A percentile compares a stretch with the other conserved stretches of the same genome.
These are phyloP conservation scores for Drosophila sucinea DNA, from an alignment of 1,140 invertebrate species.

Conservation along the genomic window DNA sequence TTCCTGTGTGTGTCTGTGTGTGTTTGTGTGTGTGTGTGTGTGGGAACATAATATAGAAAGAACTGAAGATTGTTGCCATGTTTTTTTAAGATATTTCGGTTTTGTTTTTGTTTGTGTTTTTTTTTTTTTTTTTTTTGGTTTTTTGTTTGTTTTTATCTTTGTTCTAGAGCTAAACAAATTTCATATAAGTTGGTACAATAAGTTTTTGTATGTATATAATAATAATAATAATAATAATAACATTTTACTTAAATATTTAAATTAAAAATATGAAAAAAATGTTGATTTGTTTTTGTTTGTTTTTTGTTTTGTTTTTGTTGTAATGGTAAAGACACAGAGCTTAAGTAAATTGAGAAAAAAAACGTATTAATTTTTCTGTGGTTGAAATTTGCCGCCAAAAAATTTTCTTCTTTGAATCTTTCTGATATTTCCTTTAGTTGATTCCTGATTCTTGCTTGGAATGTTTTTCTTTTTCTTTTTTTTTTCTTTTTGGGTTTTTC, in stretches of 20 bases:
- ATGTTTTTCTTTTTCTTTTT: constrained; percentile 54
- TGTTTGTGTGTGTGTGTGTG: constrained; percentile 24
- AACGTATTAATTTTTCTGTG: background rate
- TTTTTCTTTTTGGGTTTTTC: background rate
- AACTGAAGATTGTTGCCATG: constrained; percentile 74
- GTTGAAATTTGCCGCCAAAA: constrained; percentile 2
- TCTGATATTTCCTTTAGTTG: constrained; percentile 8
- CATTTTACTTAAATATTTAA: constrained; percentile 64
- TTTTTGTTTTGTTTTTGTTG: constrained; percentile 23
- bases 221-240: constrained; percentile 64
- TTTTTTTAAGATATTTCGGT: constrained; percentile 41
- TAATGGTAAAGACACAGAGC: constrained; percentile 8
- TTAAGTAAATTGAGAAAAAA: constrained; percentile 5
- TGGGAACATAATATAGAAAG: constrained; percentile 46
- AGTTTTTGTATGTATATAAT: constrained; percentile 31
- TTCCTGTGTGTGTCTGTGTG: constrained; percentile 36
- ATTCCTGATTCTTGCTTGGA: constrained; percentile 39
- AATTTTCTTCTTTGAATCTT: background rate
- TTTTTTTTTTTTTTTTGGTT: constrained; percentile 41
- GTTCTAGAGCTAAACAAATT: constrained; percentile 80
- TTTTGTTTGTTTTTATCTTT: constrained; percentile 53
- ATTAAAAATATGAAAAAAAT: constrained; percentile 39
- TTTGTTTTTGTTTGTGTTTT: constrained; percentile 18
- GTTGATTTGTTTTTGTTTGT: constrained; percentile 6
- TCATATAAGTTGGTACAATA: constrained; percentile 76